phyloP scores from a whole-genome alignment of 1,140 invertebrate genomes.

The Micrasema longulum region DNA sequence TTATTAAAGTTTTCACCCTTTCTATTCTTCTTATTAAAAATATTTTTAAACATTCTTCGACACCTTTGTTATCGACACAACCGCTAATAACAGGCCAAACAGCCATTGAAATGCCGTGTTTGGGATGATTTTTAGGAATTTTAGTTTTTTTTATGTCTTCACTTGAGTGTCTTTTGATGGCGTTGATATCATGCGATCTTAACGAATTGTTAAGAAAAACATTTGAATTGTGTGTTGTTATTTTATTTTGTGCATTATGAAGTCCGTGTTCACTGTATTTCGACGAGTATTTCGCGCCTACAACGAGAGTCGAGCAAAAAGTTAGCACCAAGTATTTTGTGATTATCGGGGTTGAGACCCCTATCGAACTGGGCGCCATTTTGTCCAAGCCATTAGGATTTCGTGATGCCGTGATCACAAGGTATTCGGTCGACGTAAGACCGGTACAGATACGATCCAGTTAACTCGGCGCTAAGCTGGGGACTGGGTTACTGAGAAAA shows the following conservation, averaged over 20 bases:
- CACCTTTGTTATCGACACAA: slow-evolving; percentile 59
- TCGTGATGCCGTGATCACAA: not conserved
- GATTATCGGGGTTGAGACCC: slow-evolving; percentile 12
- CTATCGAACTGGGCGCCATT: not conserved
- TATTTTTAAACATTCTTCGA: slow-evolving; percentile 63
- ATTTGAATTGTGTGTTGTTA: not conserved
- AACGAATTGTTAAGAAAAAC: no score
- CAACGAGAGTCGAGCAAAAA: slow-evolving; percentile 5
- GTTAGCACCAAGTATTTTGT: not conserved
- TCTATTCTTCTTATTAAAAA: slow-evolving; percentile 61
- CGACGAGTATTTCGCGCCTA: slow-evolving; percentile 46
- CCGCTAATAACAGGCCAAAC: slow-evolving; percentile 53
- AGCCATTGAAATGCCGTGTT: no score
- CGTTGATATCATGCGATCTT: no score
- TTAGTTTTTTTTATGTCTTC: no score
- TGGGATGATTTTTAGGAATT: no score
- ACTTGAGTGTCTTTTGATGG: no score
- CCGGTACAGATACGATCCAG: slow-evolving; percentile 10
- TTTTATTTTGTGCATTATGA: slow-evolving; percentile 4
- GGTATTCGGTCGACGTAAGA: not conserved
- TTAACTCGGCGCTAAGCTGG: not conserved
- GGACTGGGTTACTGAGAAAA: slow-evolving; percentile 26
- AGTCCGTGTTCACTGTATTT: slow-evolving; percentile 44
- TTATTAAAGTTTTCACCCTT: slow-evolving; percentile 55
- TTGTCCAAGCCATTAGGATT: not conserved